Evolutionary conservation across 2,113 vertebrate genomes (phyloP).

Genomic region (Hassar affinis): DNA sequence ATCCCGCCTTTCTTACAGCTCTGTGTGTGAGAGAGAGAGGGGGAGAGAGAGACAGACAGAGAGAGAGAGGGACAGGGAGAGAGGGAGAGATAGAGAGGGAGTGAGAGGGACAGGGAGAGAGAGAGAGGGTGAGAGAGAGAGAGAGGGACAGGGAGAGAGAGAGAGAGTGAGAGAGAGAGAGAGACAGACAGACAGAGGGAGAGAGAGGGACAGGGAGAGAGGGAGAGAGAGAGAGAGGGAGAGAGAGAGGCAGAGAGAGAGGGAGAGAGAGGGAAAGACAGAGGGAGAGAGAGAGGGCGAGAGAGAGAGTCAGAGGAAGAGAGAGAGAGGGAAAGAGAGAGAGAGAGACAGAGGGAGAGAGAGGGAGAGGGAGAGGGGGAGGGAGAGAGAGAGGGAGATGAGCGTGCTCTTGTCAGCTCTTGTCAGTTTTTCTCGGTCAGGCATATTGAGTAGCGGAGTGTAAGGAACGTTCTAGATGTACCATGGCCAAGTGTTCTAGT

Average conservation of each 20-base stretch:
- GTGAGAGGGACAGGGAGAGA: not conserved
- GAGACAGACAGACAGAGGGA: not conserved
- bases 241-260: not conserved
- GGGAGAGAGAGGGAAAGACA: not conserved
- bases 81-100: not conserved
- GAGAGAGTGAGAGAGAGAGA: not conserved
- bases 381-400: not conserved
- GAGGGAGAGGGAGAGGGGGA: not conserved
- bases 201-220: not conserved
- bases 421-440: constrained; percentile 43
- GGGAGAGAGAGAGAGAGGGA: not conserved
- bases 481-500: constrained; percentile 43
- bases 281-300: not conserved
- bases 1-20: not conserved
- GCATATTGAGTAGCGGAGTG: constrained; percentile 41
- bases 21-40: not conserved
- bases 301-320: not conserved
- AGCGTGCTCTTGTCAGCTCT: constrained; percentile 13
- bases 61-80: not conserved
- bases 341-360: not conserved
- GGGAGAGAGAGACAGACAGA: not conserved
- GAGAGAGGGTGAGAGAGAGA: not conserved
- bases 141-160: not conserved
- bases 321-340: not conserved
- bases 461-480: constrained; percentile 38